Percentiles rank a stretch among this genome's conserved stretches.
Conservation (phyloP, 2,797 vertebrate genomes). For the Pyrrhura leucotis region DNA sequence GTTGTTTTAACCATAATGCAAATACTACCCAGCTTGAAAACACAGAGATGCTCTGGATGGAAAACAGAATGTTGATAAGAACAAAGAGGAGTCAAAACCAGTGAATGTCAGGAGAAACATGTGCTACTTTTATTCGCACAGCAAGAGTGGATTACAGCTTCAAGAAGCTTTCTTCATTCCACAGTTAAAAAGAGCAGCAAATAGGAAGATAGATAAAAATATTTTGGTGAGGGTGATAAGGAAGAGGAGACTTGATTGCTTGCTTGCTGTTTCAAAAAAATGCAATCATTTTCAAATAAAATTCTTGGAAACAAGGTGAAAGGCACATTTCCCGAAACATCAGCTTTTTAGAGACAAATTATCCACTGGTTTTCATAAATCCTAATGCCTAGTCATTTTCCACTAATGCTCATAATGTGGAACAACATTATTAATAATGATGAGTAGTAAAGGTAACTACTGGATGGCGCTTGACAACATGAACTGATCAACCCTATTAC, state of each 20-base stretch:
- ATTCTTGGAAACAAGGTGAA: not conserved
- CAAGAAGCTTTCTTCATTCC: not conserved
- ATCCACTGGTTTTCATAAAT: not conserved
- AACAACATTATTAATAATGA: not conserved
- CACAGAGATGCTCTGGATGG: not conserved
- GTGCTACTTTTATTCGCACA: not conserved
- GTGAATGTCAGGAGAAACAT: not conserved
- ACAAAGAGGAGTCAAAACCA: not conserved
- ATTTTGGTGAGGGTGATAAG: not conserved
- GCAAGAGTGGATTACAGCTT: not conserved
- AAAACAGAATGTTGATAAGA: constrained; percentile 1
- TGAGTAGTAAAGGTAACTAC: not conserved
- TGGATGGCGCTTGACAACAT: not conserved
- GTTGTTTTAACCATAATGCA: not conserved
- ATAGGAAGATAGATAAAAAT: not conserved
- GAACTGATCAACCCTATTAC: not conserved
- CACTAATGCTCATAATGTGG: not conserved
- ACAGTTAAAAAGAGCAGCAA: not conserved
- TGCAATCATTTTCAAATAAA: not conserved
- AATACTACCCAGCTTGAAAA: constrained; percentile 2
- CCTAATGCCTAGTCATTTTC: not conserved
- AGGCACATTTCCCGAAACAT: not conserved
- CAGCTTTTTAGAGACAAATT: not conserved
- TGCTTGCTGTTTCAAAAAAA: not conserved
- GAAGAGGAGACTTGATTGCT: not conserved